These are phyloP conservation scores for Mallotus villosus DNA, from an alignment of 2,797 vertebrate genomes.

Conservation along the genomic window DNA sequence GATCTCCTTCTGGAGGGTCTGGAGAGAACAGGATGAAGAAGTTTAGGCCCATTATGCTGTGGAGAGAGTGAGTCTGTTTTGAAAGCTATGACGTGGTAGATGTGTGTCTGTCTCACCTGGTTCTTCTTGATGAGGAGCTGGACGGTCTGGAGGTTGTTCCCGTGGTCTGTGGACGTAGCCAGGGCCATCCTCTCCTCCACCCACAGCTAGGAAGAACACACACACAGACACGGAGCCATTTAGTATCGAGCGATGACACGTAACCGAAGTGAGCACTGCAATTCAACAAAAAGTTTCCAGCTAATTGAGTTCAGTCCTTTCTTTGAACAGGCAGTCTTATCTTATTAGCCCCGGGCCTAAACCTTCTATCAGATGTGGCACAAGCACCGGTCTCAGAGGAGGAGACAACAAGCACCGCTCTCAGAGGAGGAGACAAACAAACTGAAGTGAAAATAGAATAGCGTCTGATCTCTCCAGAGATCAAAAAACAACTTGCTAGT, in stretches of 20 bases:
- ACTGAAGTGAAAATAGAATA: background rate
- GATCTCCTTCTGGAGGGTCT: constrained; percentile 98
- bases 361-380: background rate
- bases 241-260: background rate
- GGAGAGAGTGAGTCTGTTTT: background rate
- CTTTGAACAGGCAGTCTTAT: too few relatives aligned
- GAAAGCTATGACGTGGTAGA: too few relatives aligned
- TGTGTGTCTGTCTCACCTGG: constrained; percentile 75
- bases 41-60: background rate
- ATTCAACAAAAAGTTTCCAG: background rate
- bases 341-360: too few relatives aligned
- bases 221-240: background rate
- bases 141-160: constrained; percentile 96
- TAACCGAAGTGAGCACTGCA: background rate
- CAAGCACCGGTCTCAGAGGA: background rate
- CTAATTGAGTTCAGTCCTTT: too few relatives aligned
- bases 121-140: constrained; percentile 98
- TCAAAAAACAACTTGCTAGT: background rate
- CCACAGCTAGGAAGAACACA: constrained; percentile 80
- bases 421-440: background rate
- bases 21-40: constrained; percentile 1
- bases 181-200: constrained; percentile 94
- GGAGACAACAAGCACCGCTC: background rate
- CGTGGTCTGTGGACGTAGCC: constrained; percentile 94
- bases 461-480: background rate